Percentiles rank a stretch among this genome's conserved stretches.
Conservation (phyloP, 2,113 vertebrate species). For the Zosterops pallidus region DNA sequence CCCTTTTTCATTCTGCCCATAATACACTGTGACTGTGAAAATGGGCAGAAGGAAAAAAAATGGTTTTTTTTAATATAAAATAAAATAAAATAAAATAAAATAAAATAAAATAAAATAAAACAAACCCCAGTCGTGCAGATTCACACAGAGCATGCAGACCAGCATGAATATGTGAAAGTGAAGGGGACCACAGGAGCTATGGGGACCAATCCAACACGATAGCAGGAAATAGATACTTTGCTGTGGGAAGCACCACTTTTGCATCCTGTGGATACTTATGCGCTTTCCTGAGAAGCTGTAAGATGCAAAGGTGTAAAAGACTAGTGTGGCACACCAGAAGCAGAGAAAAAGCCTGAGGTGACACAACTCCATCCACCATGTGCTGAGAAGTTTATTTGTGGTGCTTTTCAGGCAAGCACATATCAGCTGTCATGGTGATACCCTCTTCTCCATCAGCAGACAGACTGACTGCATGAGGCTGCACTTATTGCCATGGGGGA, state of each 20-base stretch:
- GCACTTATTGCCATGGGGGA: neutral
- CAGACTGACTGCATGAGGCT: neutral
- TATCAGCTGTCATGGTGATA: neutral
- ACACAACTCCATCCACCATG: accelerated
- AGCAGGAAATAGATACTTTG: neutral
- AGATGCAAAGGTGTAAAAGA: neutral
- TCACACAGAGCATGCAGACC: neutral
- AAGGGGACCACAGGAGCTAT: neutral
- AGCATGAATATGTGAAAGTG: neutral
- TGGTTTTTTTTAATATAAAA: too few species aligned
- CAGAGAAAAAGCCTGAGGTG: neutral
- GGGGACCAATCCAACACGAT: neutral
- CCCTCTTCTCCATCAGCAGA: neutral
- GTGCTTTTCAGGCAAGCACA: neutral
- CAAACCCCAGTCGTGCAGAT: neutral
- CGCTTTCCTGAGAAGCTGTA: neutral
- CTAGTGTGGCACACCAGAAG: neutral
- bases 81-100: neutral
- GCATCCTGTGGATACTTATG: neutral
- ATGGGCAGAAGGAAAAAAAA: neutral
- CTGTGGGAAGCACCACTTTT: neutral
- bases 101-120: neutral
- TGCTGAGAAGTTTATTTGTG: neutral
- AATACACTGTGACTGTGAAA: neutral
- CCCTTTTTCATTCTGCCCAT: neutral